Evolutionary conservation across 1,140 invertebrate genomes (phyloP), one percentile per base, ranked within the genome.

Genomic region (Aphelinus certus): DNA sequence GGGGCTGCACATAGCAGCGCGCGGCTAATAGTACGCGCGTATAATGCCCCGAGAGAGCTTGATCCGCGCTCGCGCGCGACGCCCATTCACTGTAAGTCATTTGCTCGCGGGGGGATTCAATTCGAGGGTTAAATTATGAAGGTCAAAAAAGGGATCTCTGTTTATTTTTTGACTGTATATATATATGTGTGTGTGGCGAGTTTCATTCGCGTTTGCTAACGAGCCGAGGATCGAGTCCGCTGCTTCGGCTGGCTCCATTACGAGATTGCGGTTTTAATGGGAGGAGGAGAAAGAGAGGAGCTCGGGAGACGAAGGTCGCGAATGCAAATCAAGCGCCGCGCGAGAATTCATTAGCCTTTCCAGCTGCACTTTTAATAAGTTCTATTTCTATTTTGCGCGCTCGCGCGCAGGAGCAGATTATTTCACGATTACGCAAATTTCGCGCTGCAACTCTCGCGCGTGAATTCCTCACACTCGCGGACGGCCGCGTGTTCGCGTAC

Each of bases 131-230:
- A 43, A 43, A 60, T 60, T 60, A 43, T 43, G 42, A 5, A 60
- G 26, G 26, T 26, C 26, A 26, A 26, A 26, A 26, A 26, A 26
- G 45, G 9, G 9, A 48, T 5, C 46, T 63, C 45, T 3, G 2
- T 63, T 47, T 43, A 48, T 63, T 65, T 65, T 65, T 65, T 10
- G 56, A 26, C 26, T 26, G 26, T 26, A 26, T 26, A 26, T 26
- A 26, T 26, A 26, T 26, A 26, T 26, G 26, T 26, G 26, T 26
- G 26, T 26, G 26, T 26, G 26, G 26, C 26, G 26, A 7, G 5
- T 47, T 48, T 57, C 47, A 74, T 73, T 56, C 64, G 46, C n/a
- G 61, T 51, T 74, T n/a, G 46, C 60, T 74, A 74, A 68, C 53
- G 64, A 61, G 53, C 57, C 57, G 45, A 47, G 46, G 61, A 45